phyloP scores from a whole-genome alignment of 2,888 invertebrate genomes.

The Acleris laterana region DNA sequence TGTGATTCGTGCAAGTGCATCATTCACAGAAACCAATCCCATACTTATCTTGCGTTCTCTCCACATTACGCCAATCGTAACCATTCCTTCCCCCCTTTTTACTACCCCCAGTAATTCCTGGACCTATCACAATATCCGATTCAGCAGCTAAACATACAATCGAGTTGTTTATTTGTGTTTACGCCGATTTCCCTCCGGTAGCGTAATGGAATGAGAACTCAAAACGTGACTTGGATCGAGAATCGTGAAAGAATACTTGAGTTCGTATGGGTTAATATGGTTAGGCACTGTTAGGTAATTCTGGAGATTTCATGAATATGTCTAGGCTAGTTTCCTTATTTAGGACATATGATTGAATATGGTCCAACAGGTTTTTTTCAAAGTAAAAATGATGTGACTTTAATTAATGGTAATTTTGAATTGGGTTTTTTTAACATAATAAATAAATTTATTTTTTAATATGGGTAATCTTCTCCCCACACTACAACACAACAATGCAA shows the following conservation, averaged over 20 bases:
- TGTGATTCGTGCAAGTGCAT: no score
- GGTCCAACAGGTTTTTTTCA: no score
- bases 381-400: no score
- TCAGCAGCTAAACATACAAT: conserved; percentile 42
- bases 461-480: no score
- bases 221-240: conserved; percentile 38
- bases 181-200: conserved; percentile 43
- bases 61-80: background rate
- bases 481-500: no score
- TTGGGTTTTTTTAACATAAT: no score
- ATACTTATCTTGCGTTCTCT: no score
- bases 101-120: conserved; percentile 17
- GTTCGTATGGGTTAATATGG: conserved; percentile 20
- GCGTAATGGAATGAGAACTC: conserved; percentile 43
- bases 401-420: no score
- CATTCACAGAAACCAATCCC: no score
- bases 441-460: no score
- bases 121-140: conserved; percentile 37
- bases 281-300: background rate
- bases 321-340: background rate
- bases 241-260: conserved; percentile 32
- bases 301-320: background rate
- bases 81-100: background rate
- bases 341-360: no score
- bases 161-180: conserved; percentile 43